phyloP scores from a whole-genome alignment of 2,888 invertebrate genomes.

The Hymenopus coronatus region DNA sequence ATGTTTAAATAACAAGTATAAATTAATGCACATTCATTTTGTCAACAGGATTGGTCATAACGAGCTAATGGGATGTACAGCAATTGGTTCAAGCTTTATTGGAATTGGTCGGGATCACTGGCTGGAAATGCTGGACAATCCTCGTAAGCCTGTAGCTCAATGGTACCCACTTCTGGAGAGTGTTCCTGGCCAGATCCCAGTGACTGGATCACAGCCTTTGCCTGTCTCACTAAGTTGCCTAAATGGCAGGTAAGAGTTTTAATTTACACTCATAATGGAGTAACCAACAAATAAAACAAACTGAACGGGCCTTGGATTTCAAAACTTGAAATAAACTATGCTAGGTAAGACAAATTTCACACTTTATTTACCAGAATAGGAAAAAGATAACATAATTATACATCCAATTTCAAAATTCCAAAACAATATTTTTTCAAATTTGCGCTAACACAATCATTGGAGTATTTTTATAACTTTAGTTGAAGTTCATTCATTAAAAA shows the following conservation, averaged over 20 bases:
- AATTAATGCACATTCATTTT: neutral
- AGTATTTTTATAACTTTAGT: no score
- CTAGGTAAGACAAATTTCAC: no score
- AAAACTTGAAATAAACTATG: no score
- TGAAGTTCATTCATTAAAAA: no score
- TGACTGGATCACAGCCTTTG: conserved; percentile 53
- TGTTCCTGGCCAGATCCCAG: conserved; percentile 60
- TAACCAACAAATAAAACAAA: no score
- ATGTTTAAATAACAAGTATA: neutral
- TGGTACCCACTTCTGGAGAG: conserved; percentile 78
- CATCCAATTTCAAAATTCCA: no score
- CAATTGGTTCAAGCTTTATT: conserved; percentile 72
- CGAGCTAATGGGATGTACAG: conserved; percentile 81
- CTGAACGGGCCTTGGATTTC: no score
- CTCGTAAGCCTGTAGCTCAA: conserved; percentile 78
- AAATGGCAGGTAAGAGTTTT: conserved; percentile 61
- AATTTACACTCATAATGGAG: no score
- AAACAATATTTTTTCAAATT: no score
- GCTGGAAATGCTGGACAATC: conserved; percentile 81
- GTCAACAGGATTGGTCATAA: conserved; percentile 75
- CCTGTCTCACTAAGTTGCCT: conserved; percentile 65
- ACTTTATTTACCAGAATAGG: no score
- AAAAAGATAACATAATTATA: no score
- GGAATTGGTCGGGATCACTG: conserved; percentile 80
- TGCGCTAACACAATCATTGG: no score